These are phyloP conservation scores for Serrognathus titanus DNA, from an alignment of 2,888 invertebrate genomes.

Conservation along the genomic window DNA sequence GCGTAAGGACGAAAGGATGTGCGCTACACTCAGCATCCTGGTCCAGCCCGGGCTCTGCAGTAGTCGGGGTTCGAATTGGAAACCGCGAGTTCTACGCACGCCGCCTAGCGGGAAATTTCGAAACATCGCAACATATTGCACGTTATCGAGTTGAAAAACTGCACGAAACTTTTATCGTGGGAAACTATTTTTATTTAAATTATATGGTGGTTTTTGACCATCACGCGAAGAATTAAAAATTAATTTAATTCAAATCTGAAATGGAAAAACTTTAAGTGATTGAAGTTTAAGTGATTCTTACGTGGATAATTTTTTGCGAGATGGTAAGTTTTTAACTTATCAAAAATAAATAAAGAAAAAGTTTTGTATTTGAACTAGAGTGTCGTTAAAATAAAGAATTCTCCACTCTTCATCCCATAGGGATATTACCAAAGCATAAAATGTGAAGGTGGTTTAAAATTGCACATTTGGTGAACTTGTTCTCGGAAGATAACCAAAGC, in stretches of 20 bases:
- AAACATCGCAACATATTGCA: constrained; percentile 17
- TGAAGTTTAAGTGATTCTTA: constrained; percentile 1
- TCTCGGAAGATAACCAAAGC: too few relatives aligned
- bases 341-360: background rate
- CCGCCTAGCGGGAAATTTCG: constrained; percentile 29
- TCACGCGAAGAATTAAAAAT: background rate
- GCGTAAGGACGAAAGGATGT: constrained; percentile 41
- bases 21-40: constrained; percentile 47
- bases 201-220: too few relatives aligned
- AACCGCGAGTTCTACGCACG: constrained; percentile 32
- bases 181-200: too few relatives aligned
- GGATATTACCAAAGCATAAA: too few relatives aligned
- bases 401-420: too few relatives aligned
- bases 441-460: too few relatives aligned
- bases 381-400: background rate
- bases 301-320: background rate
- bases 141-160: background rate
- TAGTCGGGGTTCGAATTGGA: constrained; percentile 42
- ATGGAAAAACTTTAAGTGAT: background rate
- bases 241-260: background rate
- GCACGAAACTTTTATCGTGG: too few relatives aligned
- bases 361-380: background rate
- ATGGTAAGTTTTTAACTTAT: background rate
- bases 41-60: constrained; percentile 48
- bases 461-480: too few relatives aligned